Evolutionary conservation across 2,797 vertebrate species (phyloP), one percentile per base, ranked within the genome.

Genomic region (Dendrocincla fuliginosa): DNA sequence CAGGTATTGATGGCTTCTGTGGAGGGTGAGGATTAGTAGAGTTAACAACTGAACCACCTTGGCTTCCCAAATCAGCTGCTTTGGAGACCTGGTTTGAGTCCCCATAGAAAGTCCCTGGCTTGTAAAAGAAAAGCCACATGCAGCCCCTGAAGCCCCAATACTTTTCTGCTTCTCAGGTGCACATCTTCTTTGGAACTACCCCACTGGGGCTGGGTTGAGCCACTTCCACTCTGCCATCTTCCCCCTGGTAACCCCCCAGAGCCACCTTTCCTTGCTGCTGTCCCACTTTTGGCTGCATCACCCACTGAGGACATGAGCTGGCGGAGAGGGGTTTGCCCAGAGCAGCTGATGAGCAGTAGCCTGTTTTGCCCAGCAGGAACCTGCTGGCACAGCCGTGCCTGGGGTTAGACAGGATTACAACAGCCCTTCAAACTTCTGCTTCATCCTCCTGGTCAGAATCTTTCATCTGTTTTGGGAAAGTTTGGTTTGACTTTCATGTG

Each of bases 401-500:
- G 42, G 53, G 57, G 65, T 82, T 90, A 50, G 50, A 68, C 65
- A 0, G 2, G 73, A 93, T 96, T 86, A 84, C 79, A 94, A 19
- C 50, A 1, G 0, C 83, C 69, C 88, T 95, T 65, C 71, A 88
- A 95, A 69, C 82, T 92, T 93, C 69, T 27, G 16, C 56, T 96
- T 90, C 89, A 88, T 93, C 74, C 52, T 82, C 80, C 89, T 95
- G 94, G 63, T 93, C 89, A 91, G 77, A 77, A 88, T 42, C 92
- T 95, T 96, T 97, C 94, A 93, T 95, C 89, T 86, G 91, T 95
- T 96, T 96, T 86, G 95, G 94, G 91, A 96, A 95, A 94, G 82
- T 95, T 90, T 96, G 95, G 95, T 94, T 96, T 96, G 81, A 90
- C 95, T 96, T 97, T 96, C 95, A 96, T 95, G 95, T 96, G 95